Conservation (phyloP, 2,888 invertebrate species). For the Microctonus aethiopoides region DNA sequence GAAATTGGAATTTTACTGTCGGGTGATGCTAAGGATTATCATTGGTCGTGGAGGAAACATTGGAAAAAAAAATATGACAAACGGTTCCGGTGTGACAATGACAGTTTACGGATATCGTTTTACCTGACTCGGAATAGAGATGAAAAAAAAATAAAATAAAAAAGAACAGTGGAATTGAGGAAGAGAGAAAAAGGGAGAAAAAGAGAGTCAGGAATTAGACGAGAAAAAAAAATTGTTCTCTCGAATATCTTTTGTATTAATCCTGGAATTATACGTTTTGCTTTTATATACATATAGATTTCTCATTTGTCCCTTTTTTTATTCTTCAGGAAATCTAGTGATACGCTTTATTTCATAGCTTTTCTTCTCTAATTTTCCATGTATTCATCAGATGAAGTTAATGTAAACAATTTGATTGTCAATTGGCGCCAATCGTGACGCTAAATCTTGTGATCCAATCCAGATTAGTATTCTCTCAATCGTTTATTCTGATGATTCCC, state of each 20-base stretch:
- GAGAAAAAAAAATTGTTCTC: neutral
- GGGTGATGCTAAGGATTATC: conserved; percentile 35
- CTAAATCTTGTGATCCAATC: no score
- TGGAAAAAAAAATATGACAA: neutral
- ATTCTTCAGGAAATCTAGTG: neutral
- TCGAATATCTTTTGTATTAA: neutral
- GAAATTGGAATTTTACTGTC: conserved; percentile 34
- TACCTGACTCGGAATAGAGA: conserved; percentile 6
- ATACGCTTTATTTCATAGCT: neutral
- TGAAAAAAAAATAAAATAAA: no score
- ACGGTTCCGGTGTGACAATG: conserved; percentile 20
- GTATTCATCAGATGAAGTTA: conserved; percentile 15
- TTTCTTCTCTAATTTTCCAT: conserved; percentile 17
- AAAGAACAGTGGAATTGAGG: no score
- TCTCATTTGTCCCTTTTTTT: conserved; percentile 10
- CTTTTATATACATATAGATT: conserved; percentile 14
- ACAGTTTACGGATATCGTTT: conserved; percentile 33
- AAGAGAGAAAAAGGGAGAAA: neutral
- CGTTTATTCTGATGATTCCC: neutral
- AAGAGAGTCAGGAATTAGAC: neutral
- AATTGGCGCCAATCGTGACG: conserved; percentile 6
- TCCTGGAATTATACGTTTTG: conserved; percentile 7
- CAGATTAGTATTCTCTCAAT: neutral
- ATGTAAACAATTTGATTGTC: conserved; percentile 12
- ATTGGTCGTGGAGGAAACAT: neutral